Evolutionary conservation across 1,140 invertebrate species (phyloP), one percentile per base, ranked within the genome.

Genomic region (Trachelipus rathkii): DNA sequence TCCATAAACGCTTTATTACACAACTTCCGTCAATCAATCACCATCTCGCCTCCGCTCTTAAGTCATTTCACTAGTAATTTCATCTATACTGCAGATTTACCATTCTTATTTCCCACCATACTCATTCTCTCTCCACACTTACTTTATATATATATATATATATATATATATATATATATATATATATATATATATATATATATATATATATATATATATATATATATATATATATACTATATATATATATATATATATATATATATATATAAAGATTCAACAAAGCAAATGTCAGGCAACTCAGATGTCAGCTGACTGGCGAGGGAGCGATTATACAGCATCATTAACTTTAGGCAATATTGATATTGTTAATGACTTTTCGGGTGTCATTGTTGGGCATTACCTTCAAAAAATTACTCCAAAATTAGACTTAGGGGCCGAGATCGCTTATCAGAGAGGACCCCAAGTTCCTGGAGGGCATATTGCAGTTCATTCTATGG

Each of bases 391-490:
- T 7, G 73, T 75, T 10, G 73, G 67, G 13, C 46, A 71, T 11
- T 76, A 76, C 69, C 23, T 76, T 9, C 75, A 76, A 45, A 50
- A 72, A 45, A 44, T 98, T 44, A 92, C 91, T 23, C 87, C 90
- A 77, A 89, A 88, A 71, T 82, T 98, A 75, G 92, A 94, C 72
- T 82, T 99, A 68, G 97, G 97, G 44, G 91, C 92, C 71, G 98
- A 99, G 87, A 84, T 98, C 43, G 91, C 95, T 53, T 96, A 96
- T 85, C 97, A 99, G 85, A 91, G 87, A 79, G 94, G 94, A 21
- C 88, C 89, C 46, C 90, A 91, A 80, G 89, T 98, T 72, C 94
- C 94, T 79, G 95, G 95, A 68, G 92, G 92, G 8, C 90, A 95
- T 84, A 90, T 97, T 70, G 91, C 95, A 66, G 87, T 96, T 60